These are phyloP conservation scores for Micronycteris hirsuta DNA, from an alignment of 2,113 vertebrate genomes.

Conservation along the genomic window DNA sequence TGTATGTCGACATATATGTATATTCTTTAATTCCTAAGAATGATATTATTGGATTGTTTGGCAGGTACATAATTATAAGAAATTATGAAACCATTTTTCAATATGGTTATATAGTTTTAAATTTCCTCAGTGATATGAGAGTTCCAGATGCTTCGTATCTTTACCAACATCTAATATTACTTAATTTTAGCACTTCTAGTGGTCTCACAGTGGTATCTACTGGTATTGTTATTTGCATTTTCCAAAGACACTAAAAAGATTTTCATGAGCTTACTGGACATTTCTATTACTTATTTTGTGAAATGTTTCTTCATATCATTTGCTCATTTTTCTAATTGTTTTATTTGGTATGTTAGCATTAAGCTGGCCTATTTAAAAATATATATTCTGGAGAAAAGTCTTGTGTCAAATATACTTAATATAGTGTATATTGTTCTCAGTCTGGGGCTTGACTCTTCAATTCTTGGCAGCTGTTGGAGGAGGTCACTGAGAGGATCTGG, in stretches of 20 bases:
- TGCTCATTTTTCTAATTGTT: neutral
- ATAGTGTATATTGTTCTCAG: neutral
- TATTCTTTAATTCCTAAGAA: neutral
- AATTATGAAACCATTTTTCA: neutral
- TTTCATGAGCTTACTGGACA: neutral
- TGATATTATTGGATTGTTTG: neutral
- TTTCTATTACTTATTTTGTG: neutral
- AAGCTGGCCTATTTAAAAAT: neutral
- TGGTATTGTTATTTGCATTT: neutral
- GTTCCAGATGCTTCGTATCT: neutral
- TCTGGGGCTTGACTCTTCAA: neutral
- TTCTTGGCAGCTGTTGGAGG: neutral
- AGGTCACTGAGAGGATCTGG: neutral
- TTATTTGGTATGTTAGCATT: neutral
- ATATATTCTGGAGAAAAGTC: neutral
- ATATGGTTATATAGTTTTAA: neutral
- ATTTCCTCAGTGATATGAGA: neutral
- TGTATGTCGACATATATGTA: neutral
- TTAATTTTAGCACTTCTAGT: neutral
- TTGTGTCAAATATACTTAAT: neutral
- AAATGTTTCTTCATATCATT: neutral
- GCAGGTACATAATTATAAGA: neutral
- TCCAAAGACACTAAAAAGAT: neutral
- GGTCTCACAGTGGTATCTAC: neutral
- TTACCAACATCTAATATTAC: neutral